Conservation (phyloP, 2,797 vertebrate genomes). For the Vultur gryphus region DNA sequence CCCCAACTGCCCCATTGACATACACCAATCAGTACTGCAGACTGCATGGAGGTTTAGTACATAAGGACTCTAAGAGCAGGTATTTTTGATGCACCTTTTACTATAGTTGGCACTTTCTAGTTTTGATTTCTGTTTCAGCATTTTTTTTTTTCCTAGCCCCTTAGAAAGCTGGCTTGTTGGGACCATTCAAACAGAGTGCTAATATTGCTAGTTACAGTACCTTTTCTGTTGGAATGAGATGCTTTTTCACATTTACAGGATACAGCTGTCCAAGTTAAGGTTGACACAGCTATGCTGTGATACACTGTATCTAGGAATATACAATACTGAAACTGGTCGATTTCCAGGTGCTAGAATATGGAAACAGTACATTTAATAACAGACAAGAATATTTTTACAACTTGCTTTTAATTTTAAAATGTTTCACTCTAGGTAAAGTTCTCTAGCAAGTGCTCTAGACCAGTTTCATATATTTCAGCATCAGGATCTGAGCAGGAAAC, state of each 20-base stretch:
- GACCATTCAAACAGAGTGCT: neutral
- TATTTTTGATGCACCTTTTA: neutral
- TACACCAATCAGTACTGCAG: neutral
- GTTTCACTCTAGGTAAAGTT: neutral
- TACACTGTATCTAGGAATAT: neutral
- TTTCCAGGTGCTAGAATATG: neutral
- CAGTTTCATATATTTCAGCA: neutral
- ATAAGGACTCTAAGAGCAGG: neutral
- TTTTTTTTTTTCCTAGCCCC: neutral
- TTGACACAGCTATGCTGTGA: neutral
- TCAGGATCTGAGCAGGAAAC: neutral
- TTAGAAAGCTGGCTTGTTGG: neutral
- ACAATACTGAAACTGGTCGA: neutral
- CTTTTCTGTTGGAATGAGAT: neutral
- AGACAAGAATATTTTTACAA: neutral
- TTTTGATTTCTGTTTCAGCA: neutral
- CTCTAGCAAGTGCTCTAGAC: neutral
- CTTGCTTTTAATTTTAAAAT: neutral
- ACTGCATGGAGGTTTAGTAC: neutral
- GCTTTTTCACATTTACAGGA: constrained; percentile 44
- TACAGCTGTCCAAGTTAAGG: neutral
- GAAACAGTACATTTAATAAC: neutral
- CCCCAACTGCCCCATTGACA: neutral
- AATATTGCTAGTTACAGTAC: neutral
- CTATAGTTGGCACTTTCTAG: neutral